Evolutionary conservation across 2,797 vertebrate genomes (phyloP).

Genomic region (Arvicola amphibius): DNA sequence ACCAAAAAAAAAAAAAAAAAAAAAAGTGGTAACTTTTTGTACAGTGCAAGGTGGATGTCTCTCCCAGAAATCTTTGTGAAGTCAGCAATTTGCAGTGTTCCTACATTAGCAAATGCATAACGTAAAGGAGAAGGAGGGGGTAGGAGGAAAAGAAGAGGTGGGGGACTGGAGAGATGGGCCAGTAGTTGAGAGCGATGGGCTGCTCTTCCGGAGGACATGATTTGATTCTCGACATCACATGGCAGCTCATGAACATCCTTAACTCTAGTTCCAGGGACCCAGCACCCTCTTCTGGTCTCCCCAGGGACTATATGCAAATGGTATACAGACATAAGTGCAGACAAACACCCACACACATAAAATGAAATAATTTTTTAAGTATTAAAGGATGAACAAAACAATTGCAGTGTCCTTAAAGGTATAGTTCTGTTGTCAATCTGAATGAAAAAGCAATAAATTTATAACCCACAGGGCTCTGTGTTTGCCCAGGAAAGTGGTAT

Average conservation of each 20-base stretch:
- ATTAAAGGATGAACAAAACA: background rate
- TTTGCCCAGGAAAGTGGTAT: background rate
- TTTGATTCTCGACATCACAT: too few species aligned
- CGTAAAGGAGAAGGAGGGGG: too few species aligned
- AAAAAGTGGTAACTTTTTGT: background rate
- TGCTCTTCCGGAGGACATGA: background rate
- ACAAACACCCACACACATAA: background rate
- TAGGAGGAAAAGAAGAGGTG: fast-evolving
- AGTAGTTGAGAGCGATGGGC: background rate
- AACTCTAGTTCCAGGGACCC: background rate
- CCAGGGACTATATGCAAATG: too few species aligned
- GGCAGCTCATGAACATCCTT: background rate
- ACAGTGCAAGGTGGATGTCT: background rate
- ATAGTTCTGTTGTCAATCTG: background rate
- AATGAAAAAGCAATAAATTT: background rate
- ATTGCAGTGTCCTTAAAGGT: fast-evolving
- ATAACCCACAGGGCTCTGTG: fast-evolving
- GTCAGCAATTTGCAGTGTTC: fast-evolving
- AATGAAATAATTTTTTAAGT: background rate
- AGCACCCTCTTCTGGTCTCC: background rate
- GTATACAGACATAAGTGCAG: background rate
- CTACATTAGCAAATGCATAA: background rate
- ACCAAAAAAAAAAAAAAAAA: background rate
- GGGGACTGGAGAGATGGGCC: background rate
- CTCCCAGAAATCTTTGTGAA: too few species aligned